phyloP scores from a whole-genome alignment of 2,113 vertebrate genomes.

The Anolis sagrei region DNA sequence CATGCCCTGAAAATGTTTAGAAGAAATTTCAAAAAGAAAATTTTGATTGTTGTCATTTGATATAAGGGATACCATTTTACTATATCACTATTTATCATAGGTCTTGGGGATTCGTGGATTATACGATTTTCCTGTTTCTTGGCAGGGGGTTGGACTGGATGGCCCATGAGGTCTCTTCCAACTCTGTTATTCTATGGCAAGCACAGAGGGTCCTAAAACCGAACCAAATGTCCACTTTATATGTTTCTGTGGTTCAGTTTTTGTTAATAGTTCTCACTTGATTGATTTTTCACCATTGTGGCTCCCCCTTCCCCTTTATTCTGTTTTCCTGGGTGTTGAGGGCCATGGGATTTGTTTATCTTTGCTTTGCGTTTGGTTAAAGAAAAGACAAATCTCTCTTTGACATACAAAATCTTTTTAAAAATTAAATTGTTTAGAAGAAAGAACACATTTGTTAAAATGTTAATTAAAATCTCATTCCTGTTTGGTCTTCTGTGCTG shows the following conservation, averaged over 20 bases:
- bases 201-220: too few species aligned
- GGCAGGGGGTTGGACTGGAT: too few species aligned
- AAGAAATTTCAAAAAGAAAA: too few species aligned
- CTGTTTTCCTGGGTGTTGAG: background rate
- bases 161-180: too few species aligned
- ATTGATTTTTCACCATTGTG: background rate
- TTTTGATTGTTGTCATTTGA: too few species aligned
- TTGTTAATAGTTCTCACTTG: background rate
- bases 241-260: background rate
- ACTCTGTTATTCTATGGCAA: too few species aligned
- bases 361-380: background rate
- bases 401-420: background rate
- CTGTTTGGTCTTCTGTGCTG: slow-evolving; percentile 15
- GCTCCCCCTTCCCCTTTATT: background rate
- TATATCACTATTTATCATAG: too few species aligned
- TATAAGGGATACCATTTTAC: too few species aligned
- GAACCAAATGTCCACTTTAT: too few species aligned
- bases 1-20: too few species aligned
- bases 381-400: background rate
- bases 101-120: too few species aligned
- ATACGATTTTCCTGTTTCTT: too few species aligned
- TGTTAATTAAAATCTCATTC: slow-evolving; percentile 31
- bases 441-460: slow-evolving; percentile 24
- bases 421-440: slow-evolving; percentile 28
- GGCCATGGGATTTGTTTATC: background rate